phyloP scores from a whole-genome alignment of 2,797 vertebrate species.

The Xenops minutus region DNA sequence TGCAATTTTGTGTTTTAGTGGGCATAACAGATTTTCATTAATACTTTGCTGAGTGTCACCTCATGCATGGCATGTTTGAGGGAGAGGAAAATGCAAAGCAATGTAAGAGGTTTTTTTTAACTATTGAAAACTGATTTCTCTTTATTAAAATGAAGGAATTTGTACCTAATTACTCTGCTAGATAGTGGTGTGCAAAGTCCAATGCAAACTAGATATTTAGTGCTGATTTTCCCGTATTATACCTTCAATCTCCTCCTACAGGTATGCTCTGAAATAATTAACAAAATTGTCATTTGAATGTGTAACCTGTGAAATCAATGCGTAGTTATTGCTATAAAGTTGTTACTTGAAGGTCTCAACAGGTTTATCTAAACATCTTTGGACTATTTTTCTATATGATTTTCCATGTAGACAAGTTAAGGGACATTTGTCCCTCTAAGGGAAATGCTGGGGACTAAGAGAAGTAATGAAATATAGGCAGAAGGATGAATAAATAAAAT shows the following conservation, averaged over 20 bases:
- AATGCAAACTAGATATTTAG: background rate
- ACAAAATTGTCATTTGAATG: background rate
- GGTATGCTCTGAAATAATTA: background rate
- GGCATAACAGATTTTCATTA: background rate
- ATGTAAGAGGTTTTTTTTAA: background rate
- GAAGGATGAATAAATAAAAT: background rate
- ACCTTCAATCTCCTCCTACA: background rate
- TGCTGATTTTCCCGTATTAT: background rate
- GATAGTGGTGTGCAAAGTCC: background rate
- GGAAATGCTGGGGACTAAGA: background rate
- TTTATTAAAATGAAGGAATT: background rate
- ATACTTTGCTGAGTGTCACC: background rate
- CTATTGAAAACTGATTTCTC: background rate
- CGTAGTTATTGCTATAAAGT: background rate
- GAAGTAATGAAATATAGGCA: background rate
- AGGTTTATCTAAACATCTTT: background rate
- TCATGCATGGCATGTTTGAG: rapidly evolving
- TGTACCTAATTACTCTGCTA: background rate
- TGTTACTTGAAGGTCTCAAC: background rate
- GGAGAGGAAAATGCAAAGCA: background rate
- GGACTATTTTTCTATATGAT: background rate
- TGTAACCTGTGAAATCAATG: background rate
- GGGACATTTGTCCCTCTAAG: background rate
- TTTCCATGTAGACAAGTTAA: background rate
- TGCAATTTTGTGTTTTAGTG: background rate